Conservation (phyloP, 2,888 invertebrate genomes). For the Lasioglossum pauxillum region DNA sequence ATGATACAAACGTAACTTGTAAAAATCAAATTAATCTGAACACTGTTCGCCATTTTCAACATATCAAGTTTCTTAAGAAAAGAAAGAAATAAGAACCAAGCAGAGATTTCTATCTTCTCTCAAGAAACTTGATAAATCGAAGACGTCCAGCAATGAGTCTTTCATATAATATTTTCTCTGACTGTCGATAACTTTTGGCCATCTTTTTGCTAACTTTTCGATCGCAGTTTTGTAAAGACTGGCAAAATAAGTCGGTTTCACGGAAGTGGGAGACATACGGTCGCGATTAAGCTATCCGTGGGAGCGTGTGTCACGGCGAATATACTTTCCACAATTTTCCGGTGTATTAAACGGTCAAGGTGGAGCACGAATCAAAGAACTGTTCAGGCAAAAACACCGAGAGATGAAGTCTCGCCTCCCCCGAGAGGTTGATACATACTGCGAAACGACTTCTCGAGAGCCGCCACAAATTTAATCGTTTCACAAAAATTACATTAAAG, state of each 20-base stretch:
- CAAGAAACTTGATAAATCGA: not conserved
- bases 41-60: too few species aligned
- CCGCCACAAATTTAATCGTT: not conserved
- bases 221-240: not conserved
- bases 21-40: not conserved
- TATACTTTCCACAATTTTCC: not conserved
- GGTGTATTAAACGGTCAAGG: not conserved
- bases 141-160: not conserved
- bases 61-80: too few species aligned
- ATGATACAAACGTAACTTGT: not conserved
- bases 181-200: not conserved
- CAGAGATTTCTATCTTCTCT: not conserved
- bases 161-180: not conserved
- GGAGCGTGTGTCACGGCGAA: not conserved
- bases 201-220: not conserved
- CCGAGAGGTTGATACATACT: slow-evolving; percentile 1
- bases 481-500: slow-evolving; percentile 3
- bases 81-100: too few species aligned
- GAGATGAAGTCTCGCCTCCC: not conserved
- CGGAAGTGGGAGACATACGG: not conserved
- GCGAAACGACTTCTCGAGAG: not conserved
- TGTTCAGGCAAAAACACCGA: not conserved
- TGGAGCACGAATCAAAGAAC: slow-evolving; percentile 14
- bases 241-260: not conserved
- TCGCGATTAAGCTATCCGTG: not conserved